A percentile compares a stretch with the other conserved stretches of the same genome.
These are phyloP conservation scores for Bellardia pandia DNA, from an alignment of 2,888 invertebrate genomes.

Conservation along the genomic window DNA sequence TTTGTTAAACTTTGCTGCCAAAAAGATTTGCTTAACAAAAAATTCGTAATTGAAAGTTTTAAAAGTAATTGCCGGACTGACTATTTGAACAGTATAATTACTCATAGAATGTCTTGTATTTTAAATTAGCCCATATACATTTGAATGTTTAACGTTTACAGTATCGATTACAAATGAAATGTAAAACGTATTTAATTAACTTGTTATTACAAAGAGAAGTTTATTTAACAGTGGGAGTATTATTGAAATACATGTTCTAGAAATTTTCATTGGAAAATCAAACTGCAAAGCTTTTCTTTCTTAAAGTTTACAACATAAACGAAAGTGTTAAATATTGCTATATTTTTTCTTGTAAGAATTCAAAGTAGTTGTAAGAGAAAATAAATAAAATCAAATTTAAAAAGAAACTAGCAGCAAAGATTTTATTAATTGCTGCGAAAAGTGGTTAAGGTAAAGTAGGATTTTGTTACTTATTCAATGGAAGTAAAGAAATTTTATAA, in stretches of 20 bases:
- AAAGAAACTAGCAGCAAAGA: too few relatives aligned
- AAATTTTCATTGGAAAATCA: not conserved
- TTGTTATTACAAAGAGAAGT: not conserved
- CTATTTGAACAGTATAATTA: slow-evolving; percentile 1
- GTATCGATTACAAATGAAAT: not conserved
- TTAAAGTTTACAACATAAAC: too few relatives aligned
- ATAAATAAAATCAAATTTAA: too few relatives aligned
- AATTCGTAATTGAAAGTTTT: not conserved
- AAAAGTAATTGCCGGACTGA: not conserved
- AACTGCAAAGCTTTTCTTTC: too few relatives aligned
- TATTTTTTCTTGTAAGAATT: too few relatives aligned
- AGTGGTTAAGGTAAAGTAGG: too few relatives aligned
- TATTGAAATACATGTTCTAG: not conserved
- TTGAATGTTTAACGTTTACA: not conserved
- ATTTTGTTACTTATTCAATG: too few relatives aligned
- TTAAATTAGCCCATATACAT: not conserved
- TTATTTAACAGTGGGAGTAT: too few relatives aligned
- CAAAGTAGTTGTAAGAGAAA: too few relatives aligned
- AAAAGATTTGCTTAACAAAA: not conserved
- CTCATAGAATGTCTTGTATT: not conserved
- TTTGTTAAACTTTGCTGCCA: not conserved
- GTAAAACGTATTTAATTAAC: not conserved
- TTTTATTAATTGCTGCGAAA: too few relatives aligned
- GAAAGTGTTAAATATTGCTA: too few relatives aligned
- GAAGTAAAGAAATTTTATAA: too few relatives aligned